Evolutionary conservation across 2,888 invertebrate species (phyloP).

Genomic region (Imbricaverruca yamaguchii): DNA sequence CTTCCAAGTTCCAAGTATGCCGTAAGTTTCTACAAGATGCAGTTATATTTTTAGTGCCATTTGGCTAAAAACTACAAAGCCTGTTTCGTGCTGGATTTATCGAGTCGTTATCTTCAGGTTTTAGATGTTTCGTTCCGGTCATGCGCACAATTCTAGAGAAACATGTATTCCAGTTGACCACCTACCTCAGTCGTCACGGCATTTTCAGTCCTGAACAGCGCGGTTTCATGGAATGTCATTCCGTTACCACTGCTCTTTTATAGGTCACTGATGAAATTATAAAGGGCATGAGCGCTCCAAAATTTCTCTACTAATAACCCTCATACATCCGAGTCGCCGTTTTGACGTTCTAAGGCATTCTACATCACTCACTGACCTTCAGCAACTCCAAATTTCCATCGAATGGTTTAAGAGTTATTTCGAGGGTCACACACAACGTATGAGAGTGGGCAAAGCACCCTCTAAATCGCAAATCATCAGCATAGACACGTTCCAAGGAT

Average conservation of each 20-base stretch:
- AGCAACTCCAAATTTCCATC: background rate
- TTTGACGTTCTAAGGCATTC: background rate
- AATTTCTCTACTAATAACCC: background rate
- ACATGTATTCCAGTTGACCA: background rate
- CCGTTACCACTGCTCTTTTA: background rate
- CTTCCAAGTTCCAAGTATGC: too few relatives aligned
- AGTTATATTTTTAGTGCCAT: too few relatives aligned
- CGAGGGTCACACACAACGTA: background rate
- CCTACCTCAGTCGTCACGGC: background rate
- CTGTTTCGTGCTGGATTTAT: too few relatives aligned
- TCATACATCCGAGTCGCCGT: background rate
- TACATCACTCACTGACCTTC: background rate
- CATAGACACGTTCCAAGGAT: background rate
- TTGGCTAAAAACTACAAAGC: too few relatives aligned
- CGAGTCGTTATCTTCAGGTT: too few relatives aligned
- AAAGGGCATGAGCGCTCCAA: background rate
- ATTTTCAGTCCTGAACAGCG: background rate
- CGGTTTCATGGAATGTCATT: background rate
- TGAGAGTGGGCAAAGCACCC: background rate
- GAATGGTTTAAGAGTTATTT: background rate
- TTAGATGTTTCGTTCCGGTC: background rate
- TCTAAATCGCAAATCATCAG: background rate
- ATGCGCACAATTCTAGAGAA: background rate
- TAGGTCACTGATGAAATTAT: background rate
- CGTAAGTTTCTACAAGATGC: too few relatives aligned